Evolutionary conservation across 2,113 vertebrate species (phyloP), one percentile per base, ranked within the genome.

Genomic region (Zosterops hypoxanthus): DNA sequence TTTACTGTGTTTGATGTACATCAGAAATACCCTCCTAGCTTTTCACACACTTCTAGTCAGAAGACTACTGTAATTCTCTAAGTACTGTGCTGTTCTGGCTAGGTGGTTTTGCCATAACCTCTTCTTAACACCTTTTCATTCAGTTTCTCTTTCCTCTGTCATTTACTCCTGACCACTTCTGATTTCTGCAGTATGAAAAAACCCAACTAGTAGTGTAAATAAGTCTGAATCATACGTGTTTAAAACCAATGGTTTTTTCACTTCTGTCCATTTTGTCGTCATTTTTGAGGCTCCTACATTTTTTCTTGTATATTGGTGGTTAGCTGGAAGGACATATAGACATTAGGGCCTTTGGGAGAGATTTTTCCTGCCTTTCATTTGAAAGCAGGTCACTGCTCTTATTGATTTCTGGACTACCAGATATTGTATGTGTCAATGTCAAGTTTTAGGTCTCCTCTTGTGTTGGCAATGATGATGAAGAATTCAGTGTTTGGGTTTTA

Each of bases 371-470:
- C 94, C 90, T 92, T 96, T 97, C 77, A 96, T 59, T 88, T 96
- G 85, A 97, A 96, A 97, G 91, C 95, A 95, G 96, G 95, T 97
- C 95, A 97, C 92, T 97, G 96, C 89, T 94, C 36, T 96, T 96
- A 97, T 92, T 96, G 95, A 96, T 97, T 97, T 96, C 87, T 94
- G 94, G 91, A 79, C 94, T 93, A 95, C 64, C 79, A 94, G 63
- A 84, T 85, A 73, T 39, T 69, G 24, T 79, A 25, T 57, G 56
- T 90, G 86, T 94, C 85, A 93, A 42, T 93, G 65, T 56, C 76
- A 93, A 75, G 60, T 81, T 96, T 94, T 92, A 92, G 82, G 28
- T 75, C 29, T 88, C 68, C 26, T 82, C 83, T 78, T 88, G 25
- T 56, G 44, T 88, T 94, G 73, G 29, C 76, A 61, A 24, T 85